A percentile compares a stretch with the other conserved stretches of the same genome.
phyloP scores from a whole-genome alignment of 2,797 vertebrate genomes.

The Oreochromis grahami region DNA sequence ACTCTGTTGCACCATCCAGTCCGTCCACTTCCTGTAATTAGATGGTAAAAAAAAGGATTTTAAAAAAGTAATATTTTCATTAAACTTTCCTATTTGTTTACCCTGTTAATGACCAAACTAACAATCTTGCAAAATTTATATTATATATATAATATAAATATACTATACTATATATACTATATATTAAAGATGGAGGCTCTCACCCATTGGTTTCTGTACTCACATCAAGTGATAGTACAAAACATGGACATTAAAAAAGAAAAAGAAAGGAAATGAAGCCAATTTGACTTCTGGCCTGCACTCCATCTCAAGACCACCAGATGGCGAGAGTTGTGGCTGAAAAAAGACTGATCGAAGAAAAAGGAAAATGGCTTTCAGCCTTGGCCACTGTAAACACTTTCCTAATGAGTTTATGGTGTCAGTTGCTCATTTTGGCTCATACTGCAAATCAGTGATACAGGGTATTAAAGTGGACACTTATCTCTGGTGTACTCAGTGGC shows the following conservation, averaged over 20 bases:
- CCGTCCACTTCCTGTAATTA: background rate
- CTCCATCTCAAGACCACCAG: background rate
- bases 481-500: background rate
- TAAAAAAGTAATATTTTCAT: background rate
- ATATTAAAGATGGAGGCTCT: background rate
- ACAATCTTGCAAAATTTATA: background rate
- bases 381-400: background rate
- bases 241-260: background rate
- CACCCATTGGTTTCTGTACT: background rate
- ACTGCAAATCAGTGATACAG: background rate
- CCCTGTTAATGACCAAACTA: background rate
- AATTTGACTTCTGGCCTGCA: background rate
- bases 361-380: background rate
- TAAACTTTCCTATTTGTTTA: background rate
- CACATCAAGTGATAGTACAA: background rate
- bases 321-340: background rate
- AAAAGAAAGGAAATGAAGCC: background rate
- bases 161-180: background rate
- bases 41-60: background rate
- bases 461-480: background rate
- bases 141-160: too few species aligned
- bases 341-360: background rate
- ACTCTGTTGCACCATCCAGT: background rate
- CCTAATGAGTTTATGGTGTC: background rate
- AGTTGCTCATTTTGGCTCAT: background rate